Evolutionary conservation across 2,113 vertebrate species (phyloP).

Genomic region (Paramormyrops kingsleyae): DNA sequence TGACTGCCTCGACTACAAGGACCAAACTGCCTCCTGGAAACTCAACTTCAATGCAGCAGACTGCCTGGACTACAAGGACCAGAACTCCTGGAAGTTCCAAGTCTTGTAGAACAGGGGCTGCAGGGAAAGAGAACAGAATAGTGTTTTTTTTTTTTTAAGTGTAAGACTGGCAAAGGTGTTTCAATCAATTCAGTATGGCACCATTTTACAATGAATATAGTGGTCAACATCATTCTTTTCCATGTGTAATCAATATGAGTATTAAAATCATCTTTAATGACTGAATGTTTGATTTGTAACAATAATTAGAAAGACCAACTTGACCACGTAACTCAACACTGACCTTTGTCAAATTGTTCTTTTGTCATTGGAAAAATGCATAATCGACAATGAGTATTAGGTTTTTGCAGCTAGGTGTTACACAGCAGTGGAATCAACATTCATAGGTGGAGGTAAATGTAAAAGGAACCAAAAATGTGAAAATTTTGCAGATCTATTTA

Average conservation of each 20-base stretch:
- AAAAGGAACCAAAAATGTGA: neutral
- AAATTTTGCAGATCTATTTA: neutral
- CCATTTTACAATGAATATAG: neutral
- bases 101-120: slow-evolving; percentile 62
- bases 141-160: slow-evolving; percentile 1
- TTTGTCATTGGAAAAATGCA: neutral
- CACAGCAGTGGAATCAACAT: neutral
- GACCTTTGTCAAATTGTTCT: neutral
- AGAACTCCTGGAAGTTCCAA: slow-evolving; percentile 86
- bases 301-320: neutral
- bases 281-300: neutral
- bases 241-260: neutral
- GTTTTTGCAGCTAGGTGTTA: neutral
- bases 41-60: slow-evolving; percentile 76
- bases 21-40: slow-evolving; percentile 72
- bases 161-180: slow-evolving; percentile 20
- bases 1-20: slow-evolving; percentile 82
- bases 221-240: neutral
- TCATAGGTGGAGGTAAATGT: neutral
- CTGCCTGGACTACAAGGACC: slow-evolving; percentile 85
- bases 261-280: neutral
- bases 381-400: neutral
- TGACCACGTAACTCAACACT: neutral
- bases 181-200: neutral
- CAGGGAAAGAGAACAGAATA: slow-evolving; percentile 23